Base-by-base conservation (phyloP, 2,113 vertebrate species). In the Zootoca vivipara region DNA sequence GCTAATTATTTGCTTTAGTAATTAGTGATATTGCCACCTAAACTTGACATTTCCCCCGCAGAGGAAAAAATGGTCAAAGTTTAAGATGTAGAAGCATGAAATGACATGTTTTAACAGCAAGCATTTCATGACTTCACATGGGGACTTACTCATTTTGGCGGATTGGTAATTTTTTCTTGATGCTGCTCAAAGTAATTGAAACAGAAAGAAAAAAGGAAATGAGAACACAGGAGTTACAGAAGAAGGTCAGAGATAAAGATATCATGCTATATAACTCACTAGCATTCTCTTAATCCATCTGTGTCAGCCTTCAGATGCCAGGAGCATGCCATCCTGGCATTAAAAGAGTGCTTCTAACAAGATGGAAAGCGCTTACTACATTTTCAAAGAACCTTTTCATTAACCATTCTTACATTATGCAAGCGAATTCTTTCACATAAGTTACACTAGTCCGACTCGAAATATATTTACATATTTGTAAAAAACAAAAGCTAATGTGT, bases 81-180 rank as follows among this genome's bases (percentile, higher is more conserved):
- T 98, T 95, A 98, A 97, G 94, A 95, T 96, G 95, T 89, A 96
- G 96, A 98, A 98, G 98, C 98, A 98, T 98, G 98, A 97, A 98
- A 98, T 96, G 97, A 96, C 94, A 88, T 95, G 97, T 93, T 95
- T 94, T 95, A 96, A 97, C 90, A 96, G 90, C 95, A 96, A 96
- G 96, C 97, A 98, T 98, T 97, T 97, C 96, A 96, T 97, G 94
- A 93, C 96, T 97, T 97, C 95, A 94, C 65, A 95, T 83, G 95
- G 95, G 97, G 96, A 99, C 99, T 99, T 99, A 99, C 98, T 99
- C 99, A 98, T 98, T 98, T 97, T 98, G 97, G 85, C 97, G 97
- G 96, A 97, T 97, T 96, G 98, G 96, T 95, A 99, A 98, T 98
- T 99, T 99, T 99, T 98, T 98, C 98, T 99, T 99, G 99, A 99